These are phyloP conservation scores for Arctocebus calabarensis DNA, from an alignment of 2,797 vertebrate genomes.

Conservation along the genomic window DNA sequence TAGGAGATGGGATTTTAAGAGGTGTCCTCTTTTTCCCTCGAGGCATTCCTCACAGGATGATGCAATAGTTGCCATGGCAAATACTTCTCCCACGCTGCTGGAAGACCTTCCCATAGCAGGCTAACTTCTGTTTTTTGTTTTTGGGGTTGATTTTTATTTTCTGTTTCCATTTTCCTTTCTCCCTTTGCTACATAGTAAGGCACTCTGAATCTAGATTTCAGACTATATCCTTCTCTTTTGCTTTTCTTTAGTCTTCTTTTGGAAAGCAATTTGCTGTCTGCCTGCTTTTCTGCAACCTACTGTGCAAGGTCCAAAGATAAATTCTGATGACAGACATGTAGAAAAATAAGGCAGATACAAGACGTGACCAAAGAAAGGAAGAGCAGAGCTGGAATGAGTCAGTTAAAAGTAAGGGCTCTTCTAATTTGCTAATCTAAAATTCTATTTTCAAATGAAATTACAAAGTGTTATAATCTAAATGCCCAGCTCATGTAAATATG, in stretches of 20 bases:
- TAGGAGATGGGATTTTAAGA: constrained; percentile 44
- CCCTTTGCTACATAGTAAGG: constrained; percentile 40
- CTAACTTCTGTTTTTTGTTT: constrained; percentile 71
- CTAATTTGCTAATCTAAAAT: constrained; percentile 17
- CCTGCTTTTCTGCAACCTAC: constrained; percentile 36
- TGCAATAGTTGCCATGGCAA: constrained; percentile 83
- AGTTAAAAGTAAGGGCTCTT: neutral
- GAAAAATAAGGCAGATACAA: neutral
- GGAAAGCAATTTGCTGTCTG: constrained; percentile 66
- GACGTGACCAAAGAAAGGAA: neutral
- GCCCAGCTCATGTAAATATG: neutral
- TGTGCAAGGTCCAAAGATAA: constrained; percentile 37
- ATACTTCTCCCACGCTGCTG: constrained; percentile 77
- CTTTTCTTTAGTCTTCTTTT: constrained; percentile 26
- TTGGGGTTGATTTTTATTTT: neutral
- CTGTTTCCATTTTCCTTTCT: constrained; percentile 67
- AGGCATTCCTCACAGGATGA: constrained; percentile 76
- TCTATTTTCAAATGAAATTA: constrained; percentile 39
- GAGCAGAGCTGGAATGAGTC: neutral
- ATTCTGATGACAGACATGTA: neutral
- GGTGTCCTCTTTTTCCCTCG: constrained; percentile 70
- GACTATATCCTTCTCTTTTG: constrained; percentile 20
- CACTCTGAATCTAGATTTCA: constrained; percentile 50
- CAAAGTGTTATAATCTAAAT: constrained; percentile 41
- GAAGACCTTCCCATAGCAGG: constrained; percentile 78